These are phyloP conservation scores for Phrynocephalus versicolor DNA, from an alignment of 2,113 vertebrate genomes.

Conservation along the genomic window DNA sequence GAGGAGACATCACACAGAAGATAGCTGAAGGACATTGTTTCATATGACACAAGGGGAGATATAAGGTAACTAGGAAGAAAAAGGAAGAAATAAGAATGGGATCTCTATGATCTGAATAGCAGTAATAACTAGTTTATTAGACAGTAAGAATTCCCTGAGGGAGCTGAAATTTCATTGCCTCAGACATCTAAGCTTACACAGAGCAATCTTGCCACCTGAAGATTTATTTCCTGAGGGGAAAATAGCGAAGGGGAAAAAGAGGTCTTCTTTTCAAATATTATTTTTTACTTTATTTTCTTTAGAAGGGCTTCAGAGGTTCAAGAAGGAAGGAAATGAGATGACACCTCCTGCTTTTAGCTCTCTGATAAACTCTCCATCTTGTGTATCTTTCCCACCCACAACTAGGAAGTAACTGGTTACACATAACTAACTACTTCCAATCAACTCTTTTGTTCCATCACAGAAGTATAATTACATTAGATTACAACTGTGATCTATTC, in stretches of 20 bases:
- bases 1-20: background rate
- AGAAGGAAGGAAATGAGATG: background rate
- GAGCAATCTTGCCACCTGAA: background rate
- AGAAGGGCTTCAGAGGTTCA: background rate
- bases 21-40: slow-evolving; percentile 18
- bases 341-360: background rate
- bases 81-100: background rate
- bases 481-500: too few relatives aligned
- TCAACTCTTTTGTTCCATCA: background rate
- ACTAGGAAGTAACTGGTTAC: background rate
- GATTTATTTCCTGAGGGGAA: background rate
- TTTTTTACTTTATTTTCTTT: background rate
- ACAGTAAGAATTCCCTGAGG: slow-evolving; percentile 1
- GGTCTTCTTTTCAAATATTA: background rate
- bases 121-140: slow-evolving; percentile 27
- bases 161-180: slow-evolving; percentile 5
- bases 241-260: background rate
- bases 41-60: background rate
- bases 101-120: slow-evolving; percentile 11
- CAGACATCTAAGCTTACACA: slow-evolving; percentile 1
- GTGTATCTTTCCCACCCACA: background rate
- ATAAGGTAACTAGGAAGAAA: slow-evolving; percentile 7
- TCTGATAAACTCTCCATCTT: background rate
- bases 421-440: too few relatives aligned
- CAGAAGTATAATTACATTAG: background rate